phyloP scores from a whole-genome alignment of 37 sponge, comb jelly and placozoan species.

The Chondrilla cf. caribensis region DNA sequence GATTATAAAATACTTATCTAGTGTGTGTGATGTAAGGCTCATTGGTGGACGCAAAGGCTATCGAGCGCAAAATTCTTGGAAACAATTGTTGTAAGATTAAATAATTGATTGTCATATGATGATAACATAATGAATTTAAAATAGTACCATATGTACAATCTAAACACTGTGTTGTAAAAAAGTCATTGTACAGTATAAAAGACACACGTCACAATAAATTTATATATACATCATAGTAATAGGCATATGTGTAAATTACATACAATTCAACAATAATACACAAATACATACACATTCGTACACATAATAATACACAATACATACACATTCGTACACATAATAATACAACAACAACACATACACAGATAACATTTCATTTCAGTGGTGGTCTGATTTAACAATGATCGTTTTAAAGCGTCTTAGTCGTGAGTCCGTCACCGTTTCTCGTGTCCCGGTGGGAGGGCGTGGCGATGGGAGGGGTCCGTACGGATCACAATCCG shows the following conservation, averaged over 20 bases:
- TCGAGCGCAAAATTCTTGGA: too few species aligned
- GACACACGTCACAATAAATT: too few species aligned
- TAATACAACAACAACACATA: not conserved
- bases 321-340: not conserved
- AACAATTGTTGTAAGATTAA: too few species aligned
- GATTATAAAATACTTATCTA: too few species aligned
- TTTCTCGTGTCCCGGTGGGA: not conserved
- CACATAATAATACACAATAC: not conserved
- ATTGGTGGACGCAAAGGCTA: too few species aligned
- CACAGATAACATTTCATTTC: not conserved
- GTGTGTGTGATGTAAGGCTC: too few species aligned
- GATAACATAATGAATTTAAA: too few species aligned
- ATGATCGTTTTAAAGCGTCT: not conserved
- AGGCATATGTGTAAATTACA: not conserved
- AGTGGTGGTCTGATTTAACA: not conserved
- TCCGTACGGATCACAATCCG: not conserved
- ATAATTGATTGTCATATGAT: too few species aligned
- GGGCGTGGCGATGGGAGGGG: not conserved
- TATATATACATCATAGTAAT: not conserved
- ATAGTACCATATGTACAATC: too few species aligned
- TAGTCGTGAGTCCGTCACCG: not conserved
- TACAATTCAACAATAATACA: not conserved
- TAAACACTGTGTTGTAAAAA: too few species aligned
- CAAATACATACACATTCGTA: not conserved
- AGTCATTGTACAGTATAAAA: too few species aligned